These are phyloP conservation scores for Limnothrissa miodon DNA, from an alignment of 2,113 vertebrate species.

Conservation along the genomic window DNA sequence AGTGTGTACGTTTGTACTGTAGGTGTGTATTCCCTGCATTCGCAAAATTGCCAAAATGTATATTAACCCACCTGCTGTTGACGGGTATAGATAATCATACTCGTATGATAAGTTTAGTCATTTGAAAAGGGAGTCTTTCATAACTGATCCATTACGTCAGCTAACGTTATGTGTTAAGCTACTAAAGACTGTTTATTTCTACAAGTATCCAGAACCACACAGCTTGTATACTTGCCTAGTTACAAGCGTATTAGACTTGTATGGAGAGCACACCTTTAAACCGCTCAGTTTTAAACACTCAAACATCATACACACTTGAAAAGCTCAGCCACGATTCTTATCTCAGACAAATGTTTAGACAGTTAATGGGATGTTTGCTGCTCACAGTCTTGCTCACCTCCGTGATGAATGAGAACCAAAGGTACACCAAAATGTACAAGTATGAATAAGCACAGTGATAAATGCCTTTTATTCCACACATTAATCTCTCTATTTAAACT, in stretches of 20 bases:
- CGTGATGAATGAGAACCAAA: neutral
- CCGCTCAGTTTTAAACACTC: neutral
- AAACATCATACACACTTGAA: neutral
- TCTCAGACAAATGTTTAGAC: constrained; percentile 14
- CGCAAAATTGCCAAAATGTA: neutral
- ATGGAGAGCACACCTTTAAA: neutral
- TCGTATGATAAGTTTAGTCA: neutral
- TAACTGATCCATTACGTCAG: neutral
- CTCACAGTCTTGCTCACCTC: neutral
- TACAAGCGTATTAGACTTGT: neutral
- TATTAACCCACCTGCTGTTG: neutral
- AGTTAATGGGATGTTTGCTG: constrained; percentile 9
- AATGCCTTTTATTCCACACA: neutral
- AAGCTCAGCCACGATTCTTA: constrained; percentile 34
- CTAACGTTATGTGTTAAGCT: neutral
- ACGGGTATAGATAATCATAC: neutral
- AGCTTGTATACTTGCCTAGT: neutral
- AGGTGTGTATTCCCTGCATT: neutral
- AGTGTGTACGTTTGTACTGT: neutral
- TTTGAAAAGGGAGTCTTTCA: neutral
- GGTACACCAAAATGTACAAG: neutral
- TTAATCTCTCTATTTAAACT: constrained; percentile 13
- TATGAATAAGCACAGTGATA: constrained; percentile 5
- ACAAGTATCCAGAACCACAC: neutral
- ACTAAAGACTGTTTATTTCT: neutral